These are phyloP conservation scores for Python bivittatus DNA, from an alignment of 2,113 vertebrate genomes.

Conservation along the genomic window DNA sequence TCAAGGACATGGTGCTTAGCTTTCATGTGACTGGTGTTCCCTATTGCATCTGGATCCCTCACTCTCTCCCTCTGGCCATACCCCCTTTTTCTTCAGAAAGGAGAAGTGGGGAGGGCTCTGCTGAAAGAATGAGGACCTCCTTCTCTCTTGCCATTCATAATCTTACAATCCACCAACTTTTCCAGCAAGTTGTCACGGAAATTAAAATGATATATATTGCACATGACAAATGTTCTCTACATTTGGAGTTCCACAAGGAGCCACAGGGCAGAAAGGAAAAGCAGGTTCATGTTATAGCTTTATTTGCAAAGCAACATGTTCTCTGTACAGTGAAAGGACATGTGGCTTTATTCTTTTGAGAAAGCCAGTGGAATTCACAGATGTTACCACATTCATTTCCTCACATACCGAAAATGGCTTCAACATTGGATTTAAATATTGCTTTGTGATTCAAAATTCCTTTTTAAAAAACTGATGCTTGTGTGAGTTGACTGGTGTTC, in stretches of 20 bases:
- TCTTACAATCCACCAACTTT: not conserved
- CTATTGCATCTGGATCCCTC: not conserved
- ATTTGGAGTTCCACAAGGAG: conserved; percentile 23
- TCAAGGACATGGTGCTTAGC: too few relatives aligned
- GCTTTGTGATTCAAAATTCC: conserved; percentile 7
- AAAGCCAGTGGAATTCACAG: conserved; percentile 33
- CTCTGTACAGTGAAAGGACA: conserved; percentile 19
- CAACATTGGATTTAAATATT: conserved; percentile 9
- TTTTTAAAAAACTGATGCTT: not conserved
- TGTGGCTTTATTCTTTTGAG: not conserved
- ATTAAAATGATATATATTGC: not conserved
- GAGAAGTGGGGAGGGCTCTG: not conserved
- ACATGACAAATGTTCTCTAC: not conserved
- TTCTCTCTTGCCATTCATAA: not conserved
- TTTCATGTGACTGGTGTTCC: not conserved
- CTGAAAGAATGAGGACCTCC: conserved; percentile 1
- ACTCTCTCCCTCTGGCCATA: too few relatives aligned
- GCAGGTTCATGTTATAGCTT: not conserved
- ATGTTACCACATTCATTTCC: conserved; percentile 26
- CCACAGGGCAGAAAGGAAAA: conserved; percentile 26
- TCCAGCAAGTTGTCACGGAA: not conserved
- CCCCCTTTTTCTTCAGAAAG: not conserved
- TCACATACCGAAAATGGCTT: conserved; percentile 7
- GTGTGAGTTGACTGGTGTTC: not conserved
- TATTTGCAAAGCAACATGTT: not conserved